phyloP scores from a whole-genome alignment of 2,113 vertebrate species.

The Oceanites oceanicus region DNA sequence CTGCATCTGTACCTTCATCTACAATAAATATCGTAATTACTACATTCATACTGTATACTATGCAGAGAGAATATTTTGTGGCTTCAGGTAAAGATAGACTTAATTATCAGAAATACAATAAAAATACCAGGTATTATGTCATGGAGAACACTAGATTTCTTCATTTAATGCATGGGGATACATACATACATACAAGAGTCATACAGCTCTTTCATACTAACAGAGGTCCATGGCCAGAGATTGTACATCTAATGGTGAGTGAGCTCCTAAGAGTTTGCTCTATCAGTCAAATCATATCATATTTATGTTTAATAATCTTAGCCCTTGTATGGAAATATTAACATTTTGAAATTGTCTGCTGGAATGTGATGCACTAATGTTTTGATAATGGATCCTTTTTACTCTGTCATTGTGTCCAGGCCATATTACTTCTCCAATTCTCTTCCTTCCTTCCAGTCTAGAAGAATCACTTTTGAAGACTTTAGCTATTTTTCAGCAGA shows the following conservation, averaged over 20 bases:
- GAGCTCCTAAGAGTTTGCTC: neutral
- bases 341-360: neutral
- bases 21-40: neutral
- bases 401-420: neutral
- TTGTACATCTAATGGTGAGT: neutral
- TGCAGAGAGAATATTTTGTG: neutral
- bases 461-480: neutral
- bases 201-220: neutral
- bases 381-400: neutral
- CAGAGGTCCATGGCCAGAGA: neutral
- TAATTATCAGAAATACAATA: neutral
- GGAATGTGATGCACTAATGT: neutral
- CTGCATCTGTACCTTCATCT: neutral
- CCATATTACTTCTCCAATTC: neutral
- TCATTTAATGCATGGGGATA: neutral
- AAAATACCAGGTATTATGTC: neutral
- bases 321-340: neutral
- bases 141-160: neutral
- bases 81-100: neutral
- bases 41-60: neutral
- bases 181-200: neutral
- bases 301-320: neutral
- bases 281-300: neutral
- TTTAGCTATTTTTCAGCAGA: neutral
- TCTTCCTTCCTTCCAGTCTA: neutral